Evolutionary conservation across 92 coral and sea anemone species (phyloP), one percentile per base, ranked within the genome.

Genomic region (Actinostola sp.): DNA sequence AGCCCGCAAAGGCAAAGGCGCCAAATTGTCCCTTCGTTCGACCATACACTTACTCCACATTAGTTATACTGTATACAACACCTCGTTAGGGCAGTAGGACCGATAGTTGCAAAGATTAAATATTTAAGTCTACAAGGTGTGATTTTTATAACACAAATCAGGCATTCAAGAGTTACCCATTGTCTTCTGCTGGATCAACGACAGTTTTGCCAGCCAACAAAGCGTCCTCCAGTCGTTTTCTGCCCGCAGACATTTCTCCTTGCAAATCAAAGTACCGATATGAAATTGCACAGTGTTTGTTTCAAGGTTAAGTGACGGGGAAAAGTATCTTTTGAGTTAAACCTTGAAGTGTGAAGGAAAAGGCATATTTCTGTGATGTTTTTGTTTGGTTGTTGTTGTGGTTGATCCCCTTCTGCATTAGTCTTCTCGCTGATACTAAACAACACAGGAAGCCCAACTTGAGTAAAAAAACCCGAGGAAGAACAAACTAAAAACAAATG

Each of bases 161-260:
- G n/a, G n/a, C n/a, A n/a, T n/a, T n/a, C n/a, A n/a, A n/a, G n/a
- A n/a, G n/a, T n/a, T 81, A 81, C 71, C 61, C 68, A 36, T 58
- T 71, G 8, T 89, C 58, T 76, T 82, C 66, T 17, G 58, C 66
- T 17, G 58, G 52, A 16, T 80, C 70, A 49, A 78, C 88, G 13
- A 86, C 86, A 7, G 89, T 84, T 78, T 91, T 94, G 43, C 98
- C 97, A 24, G 87, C 93, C 75, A 85, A 88, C 67, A 94, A 72
- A 46, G 98, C 98, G 61, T 92, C 89, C 65, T 91, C 95, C 15
- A 94, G 89, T 36, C 98, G 82, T 54, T 88, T 82, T 50, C 98
- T 77, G 17, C 97, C 97, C 38, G 98, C 89, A 52, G 98, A 94
- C 98, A 94, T 92, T 30, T 66, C 58, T 46, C 2, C n/a, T 58